phyloP scores from a whole-genome alignment of 2,113 vertebrate species.

The Fulica atra region DNA sequence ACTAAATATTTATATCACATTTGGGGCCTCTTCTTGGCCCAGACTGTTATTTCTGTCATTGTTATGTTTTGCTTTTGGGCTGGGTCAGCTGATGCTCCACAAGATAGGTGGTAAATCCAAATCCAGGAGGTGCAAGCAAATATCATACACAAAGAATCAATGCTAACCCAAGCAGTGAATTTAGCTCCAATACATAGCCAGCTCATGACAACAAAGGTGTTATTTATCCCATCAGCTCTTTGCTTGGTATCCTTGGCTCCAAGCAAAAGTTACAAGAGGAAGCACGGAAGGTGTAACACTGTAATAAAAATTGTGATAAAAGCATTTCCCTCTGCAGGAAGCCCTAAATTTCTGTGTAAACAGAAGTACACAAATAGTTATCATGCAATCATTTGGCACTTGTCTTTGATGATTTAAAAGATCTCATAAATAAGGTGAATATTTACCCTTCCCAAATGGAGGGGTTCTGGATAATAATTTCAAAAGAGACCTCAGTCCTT shows the following conservation, averaged over 20 bases:
- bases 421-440: neutral
- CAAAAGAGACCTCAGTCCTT: neutral
- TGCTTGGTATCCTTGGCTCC: neutral
- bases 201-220: neutral
- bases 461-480: neutral
- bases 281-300: neutral
- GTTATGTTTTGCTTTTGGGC: neutral
- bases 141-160: neutral
- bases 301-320: slow-evolving; percentile 3
- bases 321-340: slow-evolving; percentile 6
- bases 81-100: neutral
- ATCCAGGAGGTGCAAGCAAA: neutral
- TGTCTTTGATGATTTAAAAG: neutral
- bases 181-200: neutral
- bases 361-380: neutral
- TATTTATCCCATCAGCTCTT: neutral
- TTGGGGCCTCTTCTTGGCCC: neutral
- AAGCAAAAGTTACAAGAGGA: neutral
- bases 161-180: neutral
- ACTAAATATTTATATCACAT: slow-evolving; percentile 40
- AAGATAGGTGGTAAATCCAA: neutral
- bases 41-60: neutral
- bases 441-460: neutral
- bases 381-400: neutral
- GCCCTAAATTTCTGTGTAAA: slow-evolving; percentile 1